Base-by-base conservation (phyloP, 2,888 invertebrate species). In the Fissipunctia ypsillon region DNA sequence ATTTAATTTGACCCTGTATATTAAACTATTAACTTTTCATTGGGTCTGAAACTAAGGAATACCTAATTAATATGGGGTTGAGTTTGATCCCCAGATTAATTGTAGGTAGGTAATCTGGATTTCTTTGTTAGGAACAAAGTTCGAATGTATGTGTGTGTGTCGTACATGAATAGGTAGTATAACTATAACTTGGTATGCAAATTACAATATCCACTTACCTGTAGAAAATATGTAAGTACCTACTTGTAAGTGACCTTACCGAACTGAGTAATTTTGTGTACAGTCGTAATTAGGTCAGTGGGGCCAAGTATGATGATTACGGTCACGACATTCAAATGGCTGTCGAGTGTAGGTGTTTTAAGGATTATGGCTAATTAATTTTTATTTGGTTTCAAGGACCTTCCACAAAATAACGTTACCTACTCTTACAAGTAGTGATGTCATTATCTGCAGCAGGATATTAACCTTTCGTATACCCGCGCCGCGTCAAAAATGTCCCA, bases 231-330 rank as follows among this genome's bases (percentile, higher is more conserved):
- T n/a, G n/a, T n/a, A n/a, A n/a, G n/a, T n/a, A n/a, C n/a, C n/a
- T n/a, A 52, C 3, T 31, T 14, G 10, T 25, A 57, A n/a, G 31
- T 31, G 48, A 60, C 52, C 48, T 60, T 31, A 56, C 31, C 25
- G 16, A 68, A 50, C 48, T 43, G 54, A 76, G 48, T 54, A 68
- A 76, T 61, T 61, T 68, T 25, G 48, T 56, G 48, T 76, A 38
- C 38, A 43, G 48, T 41, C 41, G 31, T 76, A 76, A 61, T 76
- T 76, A 61, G 69, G 76, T 76, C 69, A 76, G n/a, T 48, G 54
- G 56, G 76, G 76, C n/a, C 76, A 69, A 76, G 38, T 61, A 38
- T 76, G 60, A 38, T 76, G 60, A 76, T 50, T 76, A 69, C 69
- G 76, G 68, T 68, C 76, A 61, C 69, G 69, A 54, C 31, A 68